Evolutionary conservation across 2,113 vertebrate species (phyloP), one percentile per base, ranked within the genome.

Genomic region (Ictalurus punctatus): DNA sequence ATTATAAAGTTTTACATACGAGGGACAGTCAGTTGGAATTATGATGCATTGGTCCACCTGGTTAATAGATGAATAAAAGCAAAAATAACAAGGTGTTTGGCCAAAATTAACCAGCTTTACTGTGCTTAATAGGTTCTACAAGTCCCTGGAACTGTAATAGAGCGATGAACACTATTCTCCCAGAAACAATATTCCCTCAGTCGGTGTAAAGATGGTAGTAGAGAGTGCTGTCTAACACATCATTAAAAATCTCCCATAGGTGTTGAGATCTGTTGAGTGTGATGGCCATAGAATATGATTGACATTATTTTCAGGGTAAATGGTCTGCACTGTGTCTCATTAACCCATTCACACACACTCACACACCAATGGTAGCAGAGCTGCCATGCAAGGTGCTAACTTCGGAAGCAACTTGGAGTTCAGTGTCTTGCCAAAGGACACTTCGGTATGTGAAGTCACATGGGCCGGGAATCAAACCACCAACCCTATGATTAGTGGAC

Each of bases 1-100:
- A 92, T 92, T 89, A 94, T 93, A 91, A 93, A 92, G 92, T 92
- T 78, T 93, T 93, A 78, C 91, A 92, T 92, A 91, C 91, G 90
- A 90, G 91, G 30, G 21, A 34, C 74, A 78, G 40, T 83, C 73
- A 54, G 52, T n/a, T 85, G 54, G 63, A 87, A 79, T 84, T 58
- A n/a, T 37, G 91, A 92, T 93, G 91, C 90, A 94, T 88, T 87
- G 91, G 27, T 82, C 6, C 27, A 16, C 17, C 16, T 3, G 14
- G 14, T 19, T 80, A 17, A 30, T 56, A 30, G 13, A 80, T 30
- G 48, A 80, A 30, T 78, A 48, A 48, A 48, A 1, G 12, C 19
- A 23, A 74, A 7, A 48, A 48, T 76, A 14, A 40, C 8, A 16
- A 56, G 25, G 6, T 19, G 16, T 81, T 80, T 52, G 52, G 14